These are phyloP conservation scores for Synanceia verrucosa DNA, from an alignment of 2,797 vertebrate species.

Conservation along the genomic window DNA sequence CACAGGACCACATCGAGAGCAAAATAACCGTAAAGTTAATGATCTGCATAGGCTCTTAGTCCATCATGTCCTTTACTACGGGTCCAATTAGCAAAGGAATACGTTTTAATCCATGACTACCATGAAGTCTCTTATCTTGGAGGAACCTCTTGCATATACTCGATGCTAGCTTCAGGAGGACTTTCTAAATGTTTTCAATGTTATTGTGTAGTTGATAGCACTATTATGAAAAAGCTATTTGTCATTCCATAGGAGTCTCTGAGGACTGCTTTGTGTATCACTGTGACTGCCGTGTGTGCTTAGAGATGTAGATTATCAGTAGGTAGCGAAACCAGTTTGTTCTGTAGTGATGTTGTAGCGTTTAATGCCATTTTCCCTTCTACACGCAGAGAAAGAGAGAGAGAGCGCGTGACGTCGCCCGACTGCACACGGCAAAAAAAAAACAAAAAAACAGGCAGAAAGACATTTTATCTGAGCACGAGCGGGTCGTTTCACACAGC, in stretches of 20 bases:
- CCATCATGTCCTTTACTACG: slow-evolving; percentile 92
- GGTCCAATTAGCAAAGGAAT: slow-evolving; percentile 83
- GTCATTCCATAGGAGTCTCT: slow-evolving; percentile 98
- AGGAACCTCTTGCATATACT: slow-evolving; percentile 94
- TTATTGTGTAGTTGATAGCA: slow-evolving; percentile 97
- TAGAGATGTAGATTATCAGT: slow-evolving; percentile 97
- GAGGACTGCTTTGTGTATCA: slow-evolving; percentile 99
- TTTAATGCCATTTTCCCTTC: slow-evolving; percentile 92
- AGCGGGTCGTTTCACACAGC: slow-evolving; percentile 88
- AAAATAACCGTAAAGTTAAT: slow-evolving; percentile 83
- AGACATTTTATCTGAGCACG: slow-evolving; percentile 48
- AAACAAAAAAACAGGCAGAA: slow-evolving; percentile 39
- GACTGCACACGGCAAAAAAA: neutral
- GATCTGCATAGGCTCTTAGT: slow-evolving; percentile 83
- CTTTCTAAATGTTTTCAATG: slow-evolving; percentile 99
- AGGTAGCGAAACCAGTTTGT: slow-evolving; percentile 93
- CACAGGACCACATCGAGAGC: slow-evolving; percentile 50
- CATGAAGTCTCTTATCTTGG: slow-evolving; percentile 81
- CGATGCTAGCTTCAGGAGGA: slow-evolving; percentile 93
- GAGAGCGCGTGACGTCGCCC: slow-evolving; percentile 53
- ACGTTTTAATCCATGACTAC: slow-evolving; percentile 91
- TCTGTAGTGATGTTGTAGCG: slow-evolving; percentile 94
- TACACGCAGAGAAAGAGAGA: slow-evolving; percentile 84
- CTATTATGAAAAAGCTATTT: slow-evolving; percentile 95
- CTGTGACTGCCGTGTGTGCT: slow-evolving; percentile 99